Base-by-base conservation (phyloP, 2,888 invertebrate genomes). In the Morpho helenor region DNA sequence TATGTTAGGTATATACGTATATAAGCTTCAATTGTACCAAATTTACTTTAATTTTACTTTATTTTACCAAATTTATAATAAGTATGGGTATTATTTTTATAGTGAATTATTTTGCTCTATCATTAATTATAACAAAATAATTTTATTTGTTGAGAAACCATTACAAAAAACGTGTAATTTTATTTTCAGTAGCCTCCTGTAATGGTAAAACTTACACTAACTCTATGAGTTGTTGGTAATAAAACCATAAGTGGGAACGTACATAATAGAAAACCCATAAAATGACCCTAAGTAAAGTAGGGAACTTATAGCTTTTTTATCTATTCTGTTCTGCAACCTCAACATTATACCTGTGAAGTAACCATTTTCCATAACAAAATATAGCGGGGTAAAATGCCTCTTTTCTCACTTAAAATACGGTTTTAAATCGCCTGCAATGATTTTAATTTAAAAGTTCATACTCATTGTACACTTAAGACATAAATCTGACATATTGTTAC, bases 181-280 rank as follows among this genome's bases (percentile, higher is more conserved):
- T 31, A 55, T 50, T 45, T 51, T 44, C 52, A 43, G 43, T 43
- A 43, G 43, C 43, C n/a, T 43, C 43, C n/a, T 3, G 8, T 43
- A 43, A 43, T 43, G 7, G 8, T 43, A 43, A 43, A 43, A 42
- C 9, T 42, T 31, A 49, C 23, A 48, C 48, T 57, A 40, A 47
- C 49, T 50, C 48, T 22, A 54, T 22, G 41, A 7, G 55, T 57
- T 57, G 57, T 55, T 55, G 61, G 52, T 52, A 60, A 58, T 64
- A 60, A 61, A 62, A 61, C 61, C 56, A 62, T 61, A 55, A 52
- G 10, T 51, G 42, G 56, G 57, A 54, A 53, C 56, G 60, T 52
- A 50, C 50, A 57, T 54, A 64, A 64, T 63, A 59, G 43, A 61
- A 63, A 57, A 62, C 56, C 50, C 57, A 57, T 60, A 64, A 63